phyloP scores from a whole-genome alignment of 53 echinoderm and acorn worm species.

The Mesocentrotus franciscanus region DNA sequence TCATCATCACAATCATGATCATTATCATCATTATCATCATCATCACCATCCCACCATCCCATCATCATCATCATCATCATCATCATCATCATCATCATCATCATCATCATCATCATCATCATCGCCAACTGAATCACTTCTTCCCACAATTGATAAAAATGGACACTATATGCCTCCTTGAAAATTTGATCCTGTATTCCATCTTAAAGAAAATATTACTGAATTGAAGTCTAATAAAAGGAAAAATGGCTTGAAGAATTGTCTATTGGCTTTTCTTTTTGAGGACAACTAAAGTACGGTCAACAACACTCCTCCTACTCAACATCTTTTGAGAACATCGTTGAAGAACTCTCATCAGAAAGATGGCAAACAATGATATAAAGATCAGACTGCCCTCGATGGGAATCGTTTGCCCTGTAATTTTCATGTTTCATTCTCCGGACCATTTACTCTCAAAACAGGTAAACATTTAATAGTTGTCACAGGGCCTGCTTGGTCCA shows the following conservation, averaged over 20 bases:
- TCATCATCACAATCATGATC: slow-evolving; percentile 3
- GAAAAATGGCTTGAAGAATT: too few relatives aligned
- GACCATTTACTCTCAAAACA: slow-evolving; percentile 20
- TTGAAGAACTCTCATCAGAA: background rate
- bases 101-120: slow-evolving; percentile 5
- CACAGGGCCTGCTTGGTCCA: slow-evolving; percentile 3
- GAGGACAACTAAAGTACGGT: background rate
- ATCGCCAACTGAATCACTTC: background rate
- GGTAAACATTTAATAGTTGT: slow-evolving; percentile 41
- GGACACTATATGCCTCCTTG: too few relatives aligned
- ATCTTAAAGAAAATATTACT: too few relatives aligned
- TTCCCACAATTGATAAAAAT: too few relatives aligned
- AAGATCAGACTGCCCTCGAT: background rate
- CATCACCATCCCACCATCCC: background rate
- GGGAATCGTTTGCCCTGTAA: background rate
- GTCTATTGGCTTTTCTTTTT: background rate
- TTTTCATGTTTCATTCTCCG: background rate
- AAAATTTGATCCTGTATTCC: too few relatives aligned
- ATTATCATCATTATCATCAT: slow-evolving; percentile 31
- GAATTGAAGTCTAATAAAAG: too few relatives aligned
- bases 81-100: slow-evolving; percentile 26
- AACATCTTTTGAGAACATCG: background rate
- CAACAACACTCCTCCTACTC: background rate
- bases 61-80: slow-evolving; percentile 42
- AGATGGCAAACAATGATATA: background rate